Conservation (phyloP, 2,888 invertebrate genomes). For the Ophioninae sp. region DNA sequence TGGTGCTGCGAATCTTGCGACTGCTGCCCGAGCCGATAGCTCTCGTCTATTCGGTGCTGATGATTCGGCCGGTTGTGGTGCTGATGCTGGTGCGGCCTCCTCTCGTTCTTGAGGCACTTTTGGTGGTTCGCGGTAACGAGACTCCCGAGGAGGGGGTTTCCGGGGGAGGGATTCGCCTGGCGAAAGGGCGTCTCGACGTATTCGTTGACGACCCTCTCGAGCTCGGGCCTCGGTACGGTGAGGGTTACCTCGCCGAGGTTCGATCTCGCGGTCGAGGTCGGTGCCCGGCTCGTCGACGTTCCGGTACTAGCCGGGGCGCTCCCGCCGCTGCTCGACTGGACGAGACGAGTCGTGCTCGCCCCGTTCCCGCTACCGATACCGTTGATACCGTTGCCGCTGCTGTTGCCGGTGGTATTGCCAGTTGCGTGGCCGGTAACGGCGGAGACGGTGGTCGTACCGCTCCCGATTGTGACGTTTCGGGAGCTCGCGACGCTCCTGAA, state of each 20-base stretch:
- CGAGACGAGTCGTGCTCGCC: slow-evolving; percentile 82
- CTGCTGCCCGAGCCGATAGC: slow-evolving; percentile 56
- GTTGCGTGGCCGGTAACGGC: slow-evolving; percentile 2
- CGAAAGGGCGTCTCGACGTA: slow-evolving; percentile 95
- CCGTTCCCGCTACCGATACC: slow-evolving; percentile 4
- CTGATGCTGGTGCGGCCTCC: slow-evolving; percentile 66
- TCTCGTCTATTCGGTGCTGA: slow-evolving; percentile 64
- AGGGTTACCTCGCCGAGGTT: slow-evolving; percentile 82
- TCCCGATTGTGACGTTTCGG: slow-evolving; percentile 42
- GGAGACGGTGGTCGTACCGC: slow-evolving; percentile 51
- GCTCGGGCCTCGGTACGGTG: slow-evolving; percentile 90
- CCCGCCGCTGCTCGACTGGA: slow-evolving; percentile 71
- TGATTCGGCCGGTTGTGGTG: slow-evolving; percentile 65
- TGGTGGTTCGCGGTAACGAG: slow-evolving; percentile 63
- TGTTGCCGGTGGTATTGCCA: slow-evolving; percentile 7
- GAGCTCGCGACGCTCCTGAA: slow-evolving; percentile 64
- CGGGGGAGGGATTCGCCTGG: slow-evolving; percentile 76
- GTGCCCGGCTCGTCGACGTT: neutral
- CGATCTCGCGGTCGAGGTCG: neutral
- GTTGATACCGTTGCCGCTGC: neutral
- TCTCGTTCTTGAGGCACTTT: slow-evolving; percentile 72
- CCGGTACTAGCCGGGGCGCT: slow-evolving; percentile 42
- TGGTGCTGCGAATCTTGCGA: slow-evolving; percentile 50
- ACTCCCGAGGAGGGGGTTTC: slow-evolving; percentile 59
- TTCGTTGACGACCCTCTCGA: slow-evolving; percentile 93